Percentiles rank a stretch among this genome's conserved stretches.
Conservation (phyloP, 2,113 vertebrate species). For the Panthera tigris region DNA sequence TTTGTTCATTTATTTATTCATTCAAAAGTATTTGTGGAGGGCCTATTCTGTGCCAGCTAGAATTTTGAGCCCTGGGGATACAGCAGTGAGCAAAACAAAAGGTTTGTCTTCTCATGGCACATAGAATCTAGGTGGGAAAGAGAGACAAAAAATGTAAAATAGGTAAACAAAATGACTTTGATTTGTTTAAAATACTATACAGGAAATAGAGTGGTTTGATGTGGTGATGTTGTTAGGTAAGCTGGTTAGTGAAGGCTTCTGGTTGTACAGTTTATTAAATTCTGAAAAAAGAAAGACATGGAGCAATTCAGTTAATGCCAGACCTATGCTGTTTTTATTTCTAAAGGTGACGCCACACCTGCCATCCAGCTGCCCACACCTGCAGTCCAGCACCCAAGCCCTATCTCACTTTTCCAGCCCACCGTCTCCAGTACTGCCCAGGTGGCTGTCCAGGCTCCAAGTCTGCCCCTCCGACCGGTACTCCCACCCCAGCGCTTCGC, state of each 20-base stretch:
- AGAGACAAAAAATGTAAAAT: background rate
- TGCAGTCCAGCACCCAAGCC: slow-evolving; percentile 77
- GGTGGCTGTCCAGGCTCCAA: slow-evolving; percentile 75
- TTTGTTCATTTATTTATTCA: slow-evolving; percentile 39
- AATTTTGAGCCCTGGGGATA: background rate
- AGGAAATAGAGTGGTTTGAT: background rate
- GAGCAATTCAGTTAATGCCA: background rate
- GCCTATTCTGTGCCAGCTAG: background rate
- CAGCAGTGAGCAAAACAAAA: background rate
- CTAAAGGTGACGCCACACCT: slow-evolving; percentile 80
- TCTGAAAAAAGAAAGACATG: slow-evolving; percentile 6
- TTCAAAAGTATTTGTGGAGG: background rate
- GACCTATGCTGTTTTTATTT: slow-evolving; percentile 70
- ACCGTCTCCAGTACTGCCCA: slow-evolving; percentile 75
- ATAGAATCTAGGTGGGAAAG: slow-evolving; percentile 4
- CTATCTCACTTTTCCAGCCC: slow-evolving; percentile 84
- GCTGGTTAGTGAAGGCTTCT: background rate
- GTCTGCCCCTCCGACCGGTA: slow-evolving; percentile 68
- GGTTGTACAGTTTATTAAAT: background rate
- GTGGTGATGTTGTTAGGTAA: background rate
- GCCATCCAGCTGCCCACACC: slow-evolving; percentile 75
- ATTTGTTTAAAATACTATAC: background rate
- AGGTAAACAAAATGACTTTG: background rate
- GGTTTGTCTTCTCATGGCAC: background rate
- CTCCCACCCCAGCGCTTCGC: slow-evolving; percentile 77